Evolutionary conservation across 2,113 vertebrate species (phyloP).

Genomic region (Saimiri boliviensis): DNA sequence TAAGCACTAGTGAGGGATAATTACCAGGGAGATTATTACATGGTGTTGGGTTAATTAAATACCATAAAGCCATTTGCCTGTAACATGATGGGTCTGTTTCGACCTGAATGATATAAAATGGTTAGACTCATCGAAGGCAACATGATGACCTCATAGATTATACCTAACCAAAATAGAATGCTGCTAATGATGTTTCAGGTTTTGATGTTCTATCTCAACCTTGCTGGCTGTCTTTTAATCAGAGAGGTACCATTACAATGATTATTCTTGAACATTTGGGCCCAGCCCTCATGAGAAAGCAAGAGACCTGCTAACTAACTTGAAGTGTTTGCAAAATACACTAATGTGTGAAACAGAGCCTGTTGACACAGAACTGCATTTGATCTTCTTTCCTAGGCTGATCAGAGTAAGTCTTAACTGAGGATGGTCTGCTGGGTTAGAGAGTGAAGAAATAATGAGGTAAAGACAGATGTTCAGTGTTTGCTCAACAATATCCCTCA

Average conservation of each 20-base stretch:
- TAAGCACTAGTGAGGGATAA: constrained; percentile 64
- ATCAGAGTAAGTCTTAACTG: not conserved
- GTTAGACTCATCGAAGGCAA: constrained; percentile 56
- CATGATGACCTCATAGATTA: constrained; percentile 53
- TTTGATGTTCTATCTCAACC: constrained; percentile 55
- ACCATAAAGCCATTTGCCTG: constrained; percentile 59
- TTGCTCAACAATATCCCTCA: not conserved
- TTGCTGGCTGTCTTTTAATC: constrained; percentile 74
- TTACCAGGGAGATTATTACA: constrained; percentile 77
- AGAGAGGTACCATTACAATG: constrained; percentile 60
- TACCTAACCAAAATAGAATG: constrained; percentile 65
- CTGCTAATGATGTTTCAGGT: constrained; percentile 73
- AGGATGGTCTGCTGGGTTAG: not conserved
- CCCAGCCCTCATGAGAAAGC: constrained; percentile 34
- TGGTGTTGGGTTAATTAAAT: constrained; percentile 75
- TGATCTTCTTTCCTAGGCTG: not conserved
- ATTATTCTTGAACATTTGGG: not conserved
- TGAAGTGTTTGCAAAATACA: constrained; percentile 52
- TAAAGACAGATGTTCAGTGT: not conserved
- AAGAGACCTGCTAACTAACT: constrained; percentile 49
- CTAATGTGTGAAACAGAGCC: not conserved
- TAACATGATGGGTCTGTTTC: constrained; percentile 65
- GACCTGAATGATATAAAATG: constrained; percentile 64
- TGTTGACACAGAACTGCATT: not conserved
- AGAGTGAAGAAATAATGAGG: not conserved